Base-by-base conservation (phyloP, 2,113 vertebrate species). In the Dromaius novaehollandiae region DNA sequence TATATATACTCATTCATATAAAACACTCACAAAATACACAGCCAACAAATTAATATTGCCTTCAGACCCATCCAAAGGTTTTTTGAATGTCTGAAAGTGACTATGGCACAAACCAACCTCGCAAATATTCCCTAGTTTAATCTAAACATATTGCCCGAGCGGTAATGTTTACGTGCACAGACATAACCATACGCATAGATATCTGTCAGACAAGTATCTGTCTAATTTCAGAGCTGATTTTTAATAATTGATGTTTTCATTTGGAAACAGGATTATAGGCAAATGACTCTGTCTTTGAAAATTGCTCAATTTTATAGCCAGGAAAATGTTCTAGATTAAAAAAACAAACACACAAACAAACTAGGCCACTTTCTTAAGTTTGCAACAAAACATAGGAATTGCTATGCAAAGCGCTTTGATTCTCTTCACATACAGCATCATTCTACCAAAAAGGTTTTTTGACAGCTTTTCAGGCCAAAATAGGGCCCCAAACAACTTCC, bases 121-220 rank as follows among this genome's bases (percentile, higher is more conserved):
- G 42, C 20, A 91, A 95, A 94, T 94, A 95, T 87, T 93, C 91
- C 61, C 26, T 34, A 10, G 87, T 82, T 94, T 88, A 88, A 90
- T 61, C 63, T 86, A 73, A 61, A 66, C 20, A 56, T 36, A 87
- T 56, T 79, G 28, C 66, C 69, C 84, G 91, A 94, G 38, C 69
- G 91, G 91, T 76, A 66, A 61, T 87, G 78, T 79, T 87, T 79
- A 89, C 0, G 2, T 92, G 81, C 77, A 79, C 61, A 89, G n/a
- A 12, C 81, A 68, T 95, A 89, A 94, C 70, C 40, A 46, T 42
- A 84, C 26, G 61, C 61, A 63, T 50, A 84, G 78, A 79, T 86
- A 74, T 46, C 64, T 84, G 46, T 79, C 74, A 91, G 61, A 89
- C 38, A 61, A 95, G 61, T 61, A 48, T 58, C 86, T 64, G 17